Percentiles rank a stretch among this genome's conserved stretches.
Evolutionary conservation across 2,888 invertebrate genomes (phyloP).

Genomic region (Acronicta leporina): DNA sequence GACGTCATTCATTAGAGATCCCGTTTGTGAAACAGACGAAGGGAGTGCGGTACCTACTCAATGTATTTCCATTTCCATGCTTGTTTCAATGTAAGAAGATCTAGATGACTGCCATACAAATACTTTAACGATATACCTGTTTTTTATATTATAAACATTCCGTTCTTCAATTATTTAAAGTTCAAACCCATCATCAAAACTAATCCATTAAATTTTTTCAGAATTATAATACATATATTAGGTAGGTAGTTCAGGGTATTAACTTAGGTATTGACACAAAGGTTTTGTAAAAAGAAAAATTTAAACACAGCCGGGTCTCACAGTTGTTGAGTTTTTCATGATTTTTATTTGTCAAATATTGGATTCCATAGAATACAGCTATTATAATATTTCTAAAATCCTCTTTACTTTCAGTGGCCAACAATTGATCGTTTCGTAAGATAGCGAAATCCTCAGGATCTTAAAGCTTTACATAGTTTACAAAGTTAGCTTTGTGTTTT

Average conservation of each 20-base stretch:
- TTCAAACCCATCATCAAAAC: no score
- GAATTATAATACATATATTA: no score
- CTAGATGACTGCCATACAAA: not conserved
- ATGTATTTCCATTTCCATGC: constrained; percentile 32
- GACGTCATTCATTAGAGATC: constrained; percentile 82
- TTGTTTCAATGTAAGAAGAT: constrained; percentile 26
- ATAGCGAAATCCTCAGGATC: constrained; percentile 9
- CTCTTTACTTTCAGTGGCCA: constrained; percentile 1
- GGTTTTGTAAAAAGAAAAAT: no score
- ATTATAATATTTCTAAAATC: not conserved
- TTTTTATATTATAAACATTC: no score
- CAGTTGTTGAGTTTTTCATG: no score
- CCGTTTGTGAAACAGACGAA: constrained; percentile 66
- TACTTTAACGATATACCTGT: no score
- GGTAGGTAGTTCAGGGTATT: no score
- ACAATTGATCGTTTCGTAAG: constrained; percentile 7
- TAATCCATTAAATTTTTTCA: no score
- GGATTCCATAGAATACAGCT: not conserved
- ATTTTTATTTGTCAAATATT: not conserved
- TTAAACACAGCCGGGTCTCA: no score
- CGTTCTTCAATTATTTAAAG: no score
- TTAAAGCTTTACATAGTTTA: constrained; percentile 13
- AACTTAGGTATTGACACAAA: no score
- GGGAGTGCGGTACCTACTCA: constrained; percentile 62
- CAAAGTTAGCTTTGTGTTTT: constrained; percentile 2